Evolutionary conservation across 2,888 invertebrate genomes (phyloP), one percentile per base, ranked within the genome.

Genomic region (Cerastis leucographa): DNA sequence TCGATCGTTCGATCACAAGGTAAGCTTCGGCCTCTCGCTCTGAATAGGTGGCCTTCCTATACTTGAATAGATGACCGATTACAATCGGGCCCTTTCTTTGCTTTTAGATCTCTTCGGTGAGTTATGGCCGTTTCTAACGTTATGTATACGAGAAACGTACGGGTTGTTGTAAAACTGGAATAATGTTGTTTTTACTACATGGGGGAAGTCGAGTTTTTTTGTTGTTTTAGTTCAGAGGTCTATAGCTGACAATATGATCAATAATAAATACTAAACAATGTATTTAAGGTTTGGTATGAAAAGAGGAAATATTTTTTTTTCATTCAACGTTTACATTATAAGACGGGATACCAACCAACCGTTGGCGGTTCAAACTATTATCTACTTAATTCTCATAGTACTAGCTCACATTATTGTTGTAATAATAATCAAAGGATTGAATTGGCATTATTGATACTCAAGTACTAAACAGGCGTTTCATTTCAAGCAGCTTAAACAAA

Each of bases 11-110:
- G 79, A 87, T 87, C 88, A 88, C 82, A 84, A 76, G 71, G 56
- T 86, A 86, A 86, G 88, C 88, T 71, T 67, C 74, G 71, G 49
- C 74, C 74, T 82, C 80, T 84, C 78, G 42, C 75, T 86, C 75
- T 86, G 88, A 87, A 87, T 86, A 86, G 83, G 74, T 74, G 72
- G 84, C 78, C 86, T 86, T 78, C 79, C 71, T 65, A 67, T 80
- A 83, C 81, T 74, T 77, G 78, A 87, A 87, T 88, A 86, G 88
- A 87, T 86, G 87, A 86, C 88, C 80, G 87, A 87, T 87, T 81
- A 87, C 84, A 84, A 87, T 86, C 84, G 78, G 54, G 49, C 78
- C 79, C 80, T 80, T 86, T 84, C 81, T 84, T 78, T 81, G 77
- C 78, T 78, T 77, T 76, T 75, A 79, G 77, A 81, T 84, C 83